Evolutionary conservation across 2,888 invertebrate species (phyloP), one percentile per base, ranked within the genome.

Genomic region (Nomada goodeniana): DNA sequence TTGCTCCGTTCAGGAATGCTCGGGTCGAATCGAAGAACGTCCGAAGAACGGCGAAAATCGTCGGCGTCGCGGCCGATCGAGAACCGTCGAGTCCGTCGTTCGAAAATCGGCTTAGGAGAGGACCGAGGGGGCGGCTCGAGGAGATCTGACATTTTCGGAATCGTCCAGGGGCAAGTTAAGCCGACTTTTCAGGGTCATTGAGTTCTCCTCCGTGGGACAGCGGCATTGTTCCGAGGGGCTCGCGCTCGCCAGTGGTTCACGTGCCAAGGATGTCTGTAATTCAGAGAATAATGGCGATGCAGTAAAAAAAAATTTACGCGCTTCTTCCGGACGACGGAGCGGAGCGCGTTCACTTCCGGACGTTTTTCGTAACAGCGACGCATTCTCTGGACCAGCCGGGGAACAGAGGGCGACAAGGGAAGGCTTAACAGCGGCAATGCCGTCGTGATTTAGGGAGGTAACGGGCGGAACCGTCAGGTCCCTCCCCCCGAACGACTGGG

Each of bases 261-360:
- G 90, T 90, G 91, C 88, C 90, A 90, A 91, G 89, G 88, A 84
- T 89, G 86, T 76, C 77, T 82, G 88, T 89, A 89, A 89, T 84
- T 85, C 84, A 80, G 57, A 83, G 76, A 61, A 82, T 80, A 82
- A 85, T 75, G 82, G 81, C 81, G 63, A 65, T 64, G 84, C 70
- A 82, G 84, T 89, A 86, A 88, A 89, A 88, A 81, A 84, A 80
- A 84, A 80, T 85, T 86, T 85, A 88, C 77, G 82, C 83, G 60
- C 76, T 82, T 79, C 86, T 78, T 69, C 80, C 74, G 77, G 82
- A 57, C 61, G 55, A 13, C 68, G 82, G 42, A 72, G 61, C 67
- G 65, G 52, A 57, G 36, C 53, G 44, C 71, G 64, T 69, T 69
- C 76, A 23, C 68, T 69, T 71, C 67, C 76, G 76, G 76, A 23